Percentiles rank a stretch among this genome's conserved stretches.
Evolutionary conservation across 2,113 vertebrate species (phyloP).

Genomic region (Bubo blakistoni): DNA sequence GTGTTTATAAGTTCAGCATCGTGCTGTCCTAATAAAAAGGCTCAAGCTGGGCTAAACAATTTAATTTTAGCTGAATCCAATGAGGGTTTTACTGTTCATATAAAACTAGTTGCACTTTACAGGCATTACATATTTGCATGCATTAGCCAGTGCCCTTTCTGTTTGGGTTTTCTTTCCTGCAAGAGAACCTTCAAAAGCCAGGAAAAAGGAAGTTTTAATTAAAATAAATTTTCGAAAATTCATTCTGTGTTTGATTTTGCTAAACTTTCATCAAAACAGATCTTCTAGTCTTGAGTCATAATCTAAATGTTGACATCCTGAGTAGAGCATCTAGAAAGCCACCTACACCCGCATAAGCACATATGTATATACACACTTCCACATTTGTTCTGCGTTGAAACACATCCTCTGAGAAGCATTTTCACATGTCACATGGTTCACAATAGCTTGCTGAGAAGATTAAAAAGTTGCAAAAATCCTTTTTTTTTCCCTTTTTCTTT

Average conservation of each 20-base stretch:
- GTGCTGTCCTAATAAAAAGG: conserved; percentile 19
- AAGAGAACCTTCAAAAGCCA: neutral
- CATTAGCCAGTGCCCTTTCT: neutral
- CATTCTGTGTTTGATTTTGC: neutral
- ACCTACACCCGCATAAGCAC: neutral
- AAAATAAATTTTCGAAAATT: neutral
- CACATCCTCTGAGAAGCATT: neutral
- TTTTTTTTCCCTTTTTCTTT: neutral
- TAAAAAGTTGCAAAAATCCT: neutral
- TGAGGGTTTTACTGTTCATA: conserved; percentile 8
- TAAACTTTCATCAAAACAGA: neutral
- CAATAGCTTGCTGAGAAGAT: neutral
- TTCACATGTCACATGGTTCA: neutral
- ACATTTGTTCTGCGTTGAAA: neutral
- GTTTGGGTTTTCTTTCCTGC: neutral
- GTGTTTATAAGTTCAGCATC: conserved; percentile 25
- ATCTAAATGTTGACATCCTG: neutral
- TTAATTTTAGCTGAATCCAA: neutral
- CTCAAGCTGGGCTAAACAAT: conserved; percentile 11
- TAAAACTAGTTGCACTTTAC: neutral
- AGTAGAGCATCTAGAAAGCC: neutral
- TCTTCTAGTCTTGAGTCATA: neutral
- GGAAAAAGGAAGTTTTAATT: neutral
- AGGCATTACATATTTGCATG: neutral
- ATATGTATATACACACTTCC: neutral